Conservation (phyloP, 2,888 invertebrate species). For the Dryocosmus kuriphilus region DNA sequence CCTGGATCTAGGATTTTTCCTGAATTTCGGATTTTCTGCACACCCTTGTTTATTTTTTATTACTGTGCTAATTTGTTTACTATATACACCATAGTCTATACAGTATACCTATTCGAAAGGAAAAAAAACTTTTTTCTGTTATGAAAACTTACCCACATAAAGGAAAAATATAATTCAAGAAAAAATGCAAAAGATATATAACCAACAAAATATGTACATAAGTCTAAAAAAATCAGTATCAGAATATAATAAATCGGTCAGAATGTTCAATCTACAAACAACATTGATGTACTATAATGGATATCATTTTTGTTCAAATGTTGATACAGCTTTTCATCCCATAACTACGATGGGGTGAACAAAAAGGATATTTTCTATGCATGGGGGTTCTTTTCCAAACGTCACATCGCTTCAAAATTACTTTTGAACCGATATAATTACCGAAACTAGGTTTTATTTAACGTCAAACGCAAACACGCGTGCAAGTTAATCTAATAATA, state of each 20-base stretch:
- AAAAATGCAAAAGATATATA: background rate
- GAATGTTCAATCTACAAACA: background rate
- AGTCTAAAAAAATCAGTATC: background rate
- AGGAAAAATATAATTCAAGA: background rate
- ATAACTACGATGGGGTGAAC: conserved; percentile 10
- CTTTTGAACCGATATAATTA: conserved; percentile 17
- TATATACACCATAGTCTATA: no score
- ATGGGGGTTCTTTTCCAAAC: background rate
- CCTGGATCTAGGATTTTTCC: no score
- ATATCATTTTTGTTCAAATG: background rate
- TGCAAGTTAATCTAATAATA: conserved; percentile 23
- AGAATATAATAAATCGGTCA: background rate
- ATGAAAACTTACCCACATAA: background rate
- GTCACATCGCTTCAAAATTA: background rate
- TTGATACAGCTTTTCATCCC: background rate
- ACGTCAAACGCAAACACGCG: conserved; percentile 17
- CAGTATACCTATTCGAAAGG: background rate
- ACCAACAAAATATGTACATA: background rate
- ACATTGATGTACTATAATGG: background rate
- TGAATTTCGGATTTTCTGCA: no score
- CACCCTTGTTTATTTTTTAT: background rate
- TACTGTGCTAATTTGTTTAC: background rate
- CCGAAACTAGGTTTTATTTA: conserved; percentile 14
- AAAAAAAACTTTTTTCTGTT: background rate
- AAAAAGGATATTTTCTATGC: conserved; percentile 22